A percentile compares a stretch with the other conserved stretches of the same genome.
Conservation (phyloP, 2,797 vertebrate species). For the Acipenser transmontanus region DNA sequence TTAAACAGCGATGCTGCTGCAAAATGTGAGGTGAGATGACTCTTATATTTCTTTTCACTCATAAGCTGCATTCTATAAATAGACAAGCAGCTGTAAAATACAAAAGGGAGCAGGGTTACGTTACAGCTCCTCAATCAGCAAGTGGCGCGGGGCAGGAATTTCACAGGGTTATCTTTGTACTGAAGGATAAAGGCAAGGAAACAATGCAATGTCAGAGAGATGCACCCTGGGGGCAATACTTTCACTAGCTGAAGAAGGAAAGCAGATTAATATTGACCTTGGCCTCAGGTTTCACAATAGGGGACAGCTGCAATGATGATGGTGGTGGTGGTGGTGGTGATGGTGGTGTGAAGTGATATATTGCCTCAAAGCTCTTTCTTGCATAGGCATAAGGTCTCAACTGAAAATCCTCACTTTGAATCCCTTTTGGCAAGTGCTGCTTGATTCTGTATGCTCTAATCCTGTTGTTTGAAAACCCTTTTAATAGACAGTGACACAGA, state of each 20-base stretch:
- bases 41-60: no score
- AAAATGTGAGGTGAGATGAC: no score
- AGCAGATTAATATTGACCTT: conserved; percentile 39
- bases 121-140: conserved; percentile 32
- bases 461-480: conserved; percentile 28
- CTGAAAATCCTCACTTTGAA: conserved; percentile 40
- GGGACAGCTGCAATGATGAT: conserved; percentile 5
- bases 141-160: conserved; percentile 43
- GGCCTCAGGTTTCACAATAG: conserved; percentile 26
- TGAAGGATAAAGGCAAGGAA: conserved; percentile 33
- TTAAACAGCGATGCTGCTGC: no score
- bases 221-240: conserved; percentile 25
- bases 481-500: neutral
- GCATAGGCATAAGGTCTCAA: conserved; percentile 44
- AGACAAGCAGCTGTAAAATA: no score
- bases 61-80: no score
- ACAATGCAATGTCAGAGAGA: conserved; percentile 43
- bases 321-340: no score
- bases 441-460: conserved; percentile 37
- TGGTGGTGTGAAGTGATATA: conserved; percentile 15
- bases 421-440: conserved; percentile 37
- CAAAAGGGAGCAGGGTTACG: no score
- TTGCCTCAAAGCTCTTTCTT: conserved; percentile 37
- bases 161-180: conserved; percentile 61
- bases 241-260: conserved; percentile 35